Evolutionary conservation across 2,113 vertebrate species (phyloP).

Genomic region (Nothobranchius kuhntae): DNA sequence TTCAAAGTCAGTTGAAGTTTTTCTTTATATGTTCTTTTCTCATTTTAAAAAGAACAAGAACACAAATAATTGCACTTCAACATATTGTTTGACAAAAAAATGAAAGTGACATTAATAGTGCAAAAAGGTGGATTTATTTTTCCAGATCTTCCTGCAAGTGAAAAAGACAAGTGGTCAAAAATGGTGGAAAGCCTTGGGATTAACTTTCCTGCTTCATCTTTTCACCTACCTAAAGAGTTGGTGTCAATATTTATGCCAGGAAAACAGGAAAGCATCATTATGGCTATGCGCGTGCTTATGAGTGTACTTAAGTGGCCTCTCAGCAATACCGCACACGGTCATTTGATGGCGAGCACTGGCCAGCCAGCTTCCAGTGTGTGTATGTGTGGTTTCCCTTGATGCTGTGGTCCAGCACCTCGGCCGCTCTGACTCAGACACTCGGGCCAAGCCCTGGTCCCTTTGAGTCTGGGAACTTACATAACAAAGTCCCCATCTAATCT

Average conservation of each 20-base stretch:
- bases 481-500: constrained; percentile 54
- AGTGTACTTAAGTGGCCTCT: constrained; percentile 28
- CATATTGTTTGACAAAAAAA: not conserved
- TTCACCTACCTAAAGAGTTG: not conserved
- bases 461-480: constrained; percentile 65
- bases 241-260: not conserved
- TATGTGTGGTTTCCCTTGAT: constrained; percentile 69
- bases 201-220: not conserved
- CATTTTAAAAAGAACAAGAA: not conserved
- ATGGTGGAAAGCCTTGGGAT: constrained; percentile 20
- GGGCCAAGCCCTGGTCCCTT: constrained; percentile 23
- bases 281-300: constrained; percentile 10
- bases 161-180: constrained; percentile 40
- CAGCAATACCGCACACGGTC: constrained; percentile 61
- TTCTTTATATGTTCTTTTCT: not conserved
- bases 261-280: constrained; percentile 8
- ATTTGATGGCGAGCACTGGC: constrained; percentile 65
- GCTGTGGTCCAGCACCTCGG: constrained; percentile 66
- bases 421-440: constrained; percentile 61
- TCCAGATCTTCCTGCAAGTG: not conserved
- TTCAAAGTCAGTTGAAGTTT: not conserved
- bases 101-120: not conserved
- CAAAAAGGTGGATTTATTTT: not conserved
- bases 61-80: not conserved
- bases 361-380: constrained; percentile 56